Evolutionary conservation across 2,888 invertebrate genomes (phyloP).

Genomic region (Acronicta psi): DNA sequence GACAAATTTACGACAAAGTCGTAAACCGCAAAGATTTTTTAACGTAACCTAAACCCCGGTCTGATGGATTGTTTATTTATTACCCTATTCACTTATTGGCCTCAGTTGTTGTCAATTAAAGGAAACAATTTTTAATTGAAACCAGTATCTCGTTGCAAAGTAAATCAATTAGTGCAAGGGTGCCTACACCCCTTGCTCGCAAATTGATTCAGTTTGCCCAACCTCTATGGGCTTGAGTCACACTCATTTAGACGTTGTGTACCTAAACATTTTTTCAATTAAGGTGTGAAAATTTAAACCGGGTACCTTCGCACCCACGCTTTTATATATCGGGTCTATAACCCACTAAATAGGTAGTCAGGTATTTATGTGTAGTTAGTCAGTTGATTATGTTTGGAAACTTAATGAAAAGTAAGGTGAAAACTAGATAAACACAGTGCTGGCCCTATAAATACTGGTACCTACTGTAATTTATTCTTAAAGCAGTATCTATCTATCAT

Average conservation of each 20-base stretch:
- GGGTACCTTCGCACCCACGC: conserved; percentile 22
- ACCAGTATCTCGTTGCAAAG: conserved; percentile 79
- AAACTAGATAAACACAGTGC: too few species aligned
- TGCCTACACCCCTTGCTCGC: conserved; percentile 66
- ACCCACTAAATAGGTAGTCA: conserved; percentile 26
- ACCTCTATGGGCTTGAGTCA: conserved; percentile 57
- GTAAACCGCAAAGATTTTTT: conserved; percentile 19
- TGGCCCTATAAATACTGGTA: too few species aligned
- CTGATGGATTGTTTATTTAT: conserved; percentile 58
- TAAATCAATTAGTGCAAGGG: conserved; percentile 84
- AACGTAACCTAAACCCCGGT: conserved; percentile 22
- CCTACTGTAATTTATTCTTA: too few species aligned
- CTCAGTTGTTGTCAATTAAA: conserved; percentile 75
- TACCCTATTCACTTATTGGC: conserved; percentile 61
- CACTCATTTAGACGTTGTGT: conserved; percentile 49
- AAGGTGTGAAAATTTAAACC: conserved; percentile 46
- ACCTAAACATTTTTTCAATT: conserved; percentile 53
- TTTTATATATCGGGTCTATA: conserved; percentile 22
- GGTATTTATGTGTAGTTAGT: conserved; percentile 20
- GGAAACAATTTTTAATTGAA: conserved; percentile 80
- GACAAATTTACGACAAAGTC: neutral
- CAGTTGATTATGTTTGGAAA: conserved; percentile 37
- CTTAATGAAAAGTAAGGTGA: conserved; percentile 24
- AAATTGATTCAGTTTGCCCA: conserved; percentile 74
- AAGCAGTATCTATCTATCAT: too few species aligned